Conservation (phyloP, 2,797 vertebrate genomes). For the Hemibagrus guttatus region DNA sequence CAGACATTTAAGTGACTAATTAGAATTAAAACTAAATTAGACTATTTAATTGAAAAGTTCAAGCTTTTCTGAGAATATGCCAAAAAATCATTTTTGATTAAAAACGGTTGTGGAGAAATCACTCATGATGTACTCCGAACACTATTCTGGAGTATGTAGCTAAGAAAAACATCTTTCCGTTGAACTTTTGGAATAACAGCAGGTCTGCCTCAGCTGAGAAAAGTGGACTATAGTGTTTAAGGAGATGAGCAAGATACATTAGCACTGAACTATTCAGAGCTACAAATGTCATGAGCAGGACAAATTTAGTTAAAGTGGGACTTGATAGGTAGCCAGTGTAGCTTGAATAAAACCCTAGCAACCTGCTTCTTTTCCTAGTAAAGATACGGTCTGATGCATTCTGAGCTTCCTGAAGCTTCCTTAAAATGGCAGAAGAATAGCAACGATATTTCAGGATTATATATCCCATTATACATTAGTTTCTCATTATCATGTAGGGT, state of each 20-base stretch:
- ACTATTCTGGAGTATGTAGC: background rate
- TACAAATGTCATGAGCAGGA: background rate
- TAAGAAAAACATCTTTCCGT: background rate
- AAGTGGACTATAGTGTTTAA: background rate
- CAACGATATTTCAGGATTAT: background rate
- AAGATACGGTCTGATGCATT: background rate
- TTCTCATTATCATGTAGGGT: background rate
- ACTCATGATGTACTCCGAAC: background rate
- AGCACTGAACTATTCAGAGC: background rate
- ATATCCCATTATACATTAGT: background rate
- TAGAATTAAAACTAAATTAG: constrained; percentile 19
- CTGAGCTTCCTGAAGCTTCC: background rate
- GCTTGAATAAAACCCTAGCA: background rate
- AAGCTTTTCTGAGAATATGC: background rate
- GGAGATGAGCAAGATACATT: background rate
- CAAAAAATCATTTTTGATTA: background rate
- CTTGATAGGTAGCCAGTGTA: constrained; percentile 8
- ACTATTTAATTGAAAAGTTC: background rate
- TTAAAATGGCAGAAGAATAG: background rate
- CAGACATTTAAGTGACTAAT: constrained; percentile 13
- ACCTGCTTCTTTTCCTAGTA: background rate
- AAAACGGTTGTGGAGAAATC: background rate
- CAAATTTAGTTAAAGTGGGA: background rate
- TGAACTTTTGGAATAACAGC: background rate
- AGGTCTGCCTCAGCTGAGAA: background rate